phyloP scores from a whole-genome alignment of 2,113 vertebrate species.

The Eolophus roseicapilla region DNA sequence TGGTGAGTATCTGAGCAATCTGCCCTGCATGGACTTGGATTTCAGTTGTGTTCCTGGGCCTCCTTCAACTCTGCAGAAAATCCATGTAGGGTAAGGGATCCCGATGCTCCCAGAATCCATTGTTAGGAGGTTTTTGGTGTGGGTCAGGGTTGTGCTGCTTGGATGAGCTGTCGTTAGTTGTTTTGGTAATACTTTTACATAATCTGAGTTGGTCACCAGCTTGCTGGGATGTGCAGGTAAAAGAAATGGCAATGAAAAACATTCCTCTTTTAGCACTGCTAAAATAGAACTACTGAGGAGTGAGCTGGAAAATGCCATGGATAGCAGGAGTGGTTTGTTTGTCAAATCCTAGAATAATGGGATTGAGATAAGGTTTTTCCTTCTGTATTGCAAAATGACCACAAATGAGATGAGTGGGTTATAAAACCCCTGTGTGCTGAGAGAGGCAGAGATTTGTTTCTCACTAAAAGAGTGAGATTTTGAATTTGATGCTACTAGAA shows the following conservation, averaged over 20 bases:
- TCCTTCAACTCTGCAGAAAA: slow-evolving; percentile 6
- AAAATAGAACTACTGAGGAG: not conserved
- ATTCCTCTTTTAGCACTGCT: not conserved
- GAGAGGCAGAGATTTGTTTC: not conserved
- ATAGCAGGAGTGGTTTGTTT: not conserved
- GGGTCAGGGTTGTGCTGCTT: not conserved
- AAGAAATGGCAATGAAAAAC: not conserved
- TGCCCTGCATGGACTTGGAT: not conserved
- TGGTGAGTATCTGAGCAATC: slow-evolving; percentile 68
- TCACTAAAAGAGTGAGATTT: not conserved
- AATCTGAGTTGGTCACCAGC: not conserved
- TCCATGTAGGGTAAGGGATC: not conserved
- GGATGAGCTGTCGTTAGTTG: not conserved
- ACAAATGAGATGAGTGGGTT: not conserved
- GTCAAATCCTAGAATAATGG: not conserved
- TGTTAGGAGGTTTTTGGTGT: not conserved
- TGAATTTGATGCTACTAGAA: not conserved
- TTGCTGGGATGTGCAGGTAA: not conserved
- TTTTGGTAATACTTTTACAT: slow-evolving; percentile 21
- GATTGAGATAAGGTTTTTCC: not conserved
- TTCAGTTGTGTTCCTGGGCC: not conserved
- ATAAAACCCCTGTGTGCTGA: not conserved
- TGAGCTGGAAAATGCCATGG: not conserved
- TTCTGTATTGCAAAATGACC: not conserved
- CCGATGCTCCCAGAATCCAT: slow-evolving; percentile 10